Percentiles rank a stretch among this genome's conserved stretches.
Conservation (phyloP, 2,797 vertebrate genomes). For the Tapera naevia region DNA sequence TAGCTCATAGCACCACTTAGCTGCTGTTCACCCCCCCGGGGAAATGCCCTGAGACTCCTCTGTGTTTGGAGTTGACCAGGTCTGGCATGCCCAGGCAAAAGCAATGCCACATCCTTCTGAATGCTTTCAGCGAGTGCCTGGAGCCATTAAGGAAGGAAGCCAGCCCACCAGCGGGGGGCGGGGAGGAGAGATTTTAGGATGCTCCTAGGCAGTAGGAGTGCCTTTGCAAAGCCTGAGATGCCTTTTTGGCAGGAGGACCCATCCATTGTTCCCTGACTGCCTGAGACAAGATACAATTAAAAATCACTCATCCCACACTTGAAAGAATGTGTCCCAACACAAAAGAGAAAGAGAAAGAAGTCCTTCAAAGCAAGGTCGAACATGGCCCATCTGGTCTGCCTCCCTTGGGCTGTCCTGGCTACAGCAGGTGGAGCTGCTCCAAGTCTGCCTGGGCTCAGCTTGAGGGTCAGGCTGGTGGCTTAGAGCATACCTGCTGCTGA, state of each 20-base stretch:
- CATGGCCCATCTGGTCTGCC: not conserved
- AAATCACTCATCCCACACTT: not conserved
- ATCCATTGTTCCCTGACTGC: not conserved
- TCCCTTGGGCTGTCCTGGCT: not conserved
- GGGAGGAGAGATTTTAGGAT: not conserved
- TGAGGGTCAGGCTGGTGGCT: not conserved
- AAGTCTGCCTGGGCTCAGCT: not conserved
- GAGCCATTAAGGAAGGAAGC: not conserved
- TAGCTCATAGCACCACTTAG: not conserved
- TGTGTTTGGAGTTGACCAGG: not conserved
- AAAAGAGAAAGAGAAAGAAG: not conserved
- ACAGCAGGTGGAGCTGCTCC: not conserved
- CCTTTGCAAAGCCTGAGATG: not conserved
- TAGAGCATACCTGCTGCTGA: not conserved
- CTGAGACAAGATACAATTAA: not conserved
- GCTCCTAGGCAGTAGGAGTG: not conserved
- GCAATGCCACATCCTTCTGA: not conserved
- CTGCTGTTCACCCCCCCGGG: not conserved
- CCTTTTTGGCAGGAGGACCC: not conserved
- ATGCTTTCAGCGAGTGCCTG: not conserved
- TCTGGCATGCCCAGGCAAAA: not conserved
- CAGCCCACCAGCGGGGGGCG: not conserved
- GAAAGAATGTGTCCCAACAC: not conserved
- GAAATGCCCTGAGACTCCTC: not conserved
- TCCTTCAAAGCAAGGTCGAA: not conserved